Base-by-base conservation (phyloP, 2,113 vertebrate species). In the Mus spicilegus region DNA sequence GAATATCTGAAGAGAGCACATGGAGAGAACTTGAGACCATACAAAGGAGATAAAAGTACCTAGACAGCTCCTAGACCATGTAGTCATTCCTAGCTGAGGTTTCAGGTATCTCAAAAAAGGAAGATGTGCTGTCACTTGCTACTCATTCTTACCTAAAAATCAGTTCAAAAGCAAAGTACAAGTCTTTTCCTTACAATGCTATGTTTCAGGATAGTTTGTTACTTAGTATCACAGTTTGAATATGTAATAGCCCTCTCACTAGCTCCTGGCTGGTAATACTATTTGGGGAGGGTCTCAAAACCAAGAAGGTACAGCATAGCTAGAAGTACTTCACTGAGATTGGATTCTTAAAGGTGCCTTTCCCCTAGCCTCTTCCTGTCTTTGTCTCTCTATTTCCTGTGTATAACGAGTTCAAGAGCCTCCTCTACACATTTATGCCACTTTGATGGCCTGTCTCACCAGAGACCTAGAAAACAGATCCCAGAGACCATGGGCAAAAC, bases 111-210 rank as follows among this genome's bases (percentile, higher is more conserved):
- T 24, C 61, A 46, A 82, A 36, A 24, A 63, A 14, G 10, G 92
- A 24, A 95, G 20, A 65, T 39, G 46, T n/a, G 22, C 67, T 81
- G 17, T 85, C 39, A 49, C 49, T 54, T 10, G 26, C 3, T 2
- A 90, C 58, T 5, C 58, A 58, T 39, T 17, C 33, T 42, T 91
- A 20, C 17, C 42, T 91, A 58, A 93, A 94, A 24, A 88, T 9
- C n/a, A 95, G 87, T 88, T 87, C 51, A 61, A 92, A 94, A 89
- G 51, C 46, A 92, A 96, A 95, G n/a, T 58, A 61, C 22, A 3
- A n/a, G 24, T 46, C 49, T 42, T 77, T 77, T 65, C 54, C 81
- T 93, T 84, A 69, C 90, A 58, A 12, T 56, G n/a, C 13, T 94
- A 75, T 61, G 4, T 86, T 95, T 84, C 28, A 30, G 2, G 7